Conservation (phyloP, 2,797 vertebrate genomes). For the Cygnus olor region DNA sequence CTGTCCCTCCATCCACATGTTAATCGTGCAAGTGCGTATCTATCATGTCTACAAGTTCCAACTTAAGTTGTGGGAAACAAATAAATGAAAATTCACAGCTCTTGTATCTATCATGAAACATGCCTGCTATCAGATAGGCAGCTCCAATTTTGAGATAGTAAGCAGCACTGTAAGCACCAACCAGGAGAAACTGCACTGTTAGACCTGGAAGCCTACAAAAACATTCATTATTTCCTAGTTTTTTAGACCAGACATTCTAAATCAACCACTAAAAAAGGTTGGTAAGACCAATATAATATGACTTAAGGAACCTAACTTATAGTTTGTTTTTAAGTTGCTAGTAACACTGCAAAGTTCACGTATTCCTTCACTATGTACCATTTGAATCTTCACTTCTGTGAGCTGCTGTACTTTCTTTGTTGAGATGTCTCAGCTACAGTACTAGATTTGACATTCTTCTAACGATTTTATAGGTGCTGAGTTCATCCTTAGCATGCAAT, state of each 20-base stretch:
- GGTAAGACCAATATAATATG: not conserved
- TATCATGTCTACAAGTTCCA: not conserved
- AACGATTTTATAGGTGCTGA: not conserved
- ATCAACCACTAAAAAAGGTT: not conserved
- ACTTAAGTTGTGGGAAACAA: too few species aligned
- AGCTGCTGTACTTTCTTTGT: not conserved
- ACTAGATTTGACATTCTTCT: not conserved
- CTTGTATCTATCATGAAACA: not conserved
- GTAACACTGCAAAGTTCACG: not conserved
- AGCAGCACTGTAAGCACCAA: not conserved
- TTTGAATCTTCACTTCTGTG: not conserved
- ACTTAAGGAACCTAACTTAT: not conserved
- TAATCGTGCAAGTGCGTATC: not conserved
- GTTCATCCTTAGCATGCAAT: not conserved
- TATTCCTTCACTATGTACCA: not conserved
- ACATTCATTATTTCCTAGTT: rapidly evolving
- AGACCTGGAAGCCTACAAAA: not conserved
- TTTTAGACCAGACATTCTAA: not conserved
- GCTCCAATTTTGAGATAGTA: not conserved
- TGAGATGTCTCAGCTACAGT: not conserved
- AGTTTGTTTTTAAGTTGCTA: not conserved
- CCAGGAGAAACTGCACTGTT: not conserved
- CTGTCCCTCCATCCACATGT: not conserved
- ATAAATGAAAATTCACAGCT: not conserved
- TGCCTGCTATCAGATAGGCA: not conserved